phyloP scores from a whole-genome alignment of 1,140 invertebrate species.

The Geopemphigus sp. region DNA sequence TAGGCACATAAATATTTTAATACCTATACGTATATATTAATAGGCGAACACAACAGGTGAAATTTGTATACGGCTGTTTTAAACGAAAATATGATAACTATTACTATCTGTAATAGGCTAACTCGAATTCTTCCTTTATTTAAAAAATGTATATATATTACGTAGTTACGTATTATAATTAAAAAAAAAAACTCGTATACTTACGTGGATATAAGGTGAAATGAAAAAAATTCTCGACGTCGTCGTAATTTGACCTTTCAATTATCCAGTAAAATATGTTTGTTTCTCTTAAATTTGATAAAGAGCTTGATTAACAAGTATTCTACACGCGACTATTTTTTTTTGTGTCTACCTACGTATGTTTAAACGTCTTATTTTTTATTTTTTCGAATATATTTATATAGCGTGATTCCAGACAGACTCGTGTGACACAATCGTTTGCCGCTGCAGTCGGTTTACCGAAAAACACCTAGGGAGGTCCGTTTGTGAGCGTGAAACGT shows the following conservation, averaged over 20 bases:
- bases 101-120: neutral
- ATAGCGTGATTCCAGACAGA: constrained; percentile 1
- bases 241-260: constrained; percentile 17
- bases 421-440: constrained; percentile 32
- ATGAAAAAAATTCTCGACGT: neutral
- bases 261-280: neutral
- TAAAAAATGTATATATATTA: neutral
- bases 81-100: neutral
- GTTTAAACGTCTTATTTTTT: neutral
- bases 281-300: neutral
- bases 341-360: constrained; percentile 1
- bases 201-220: neutral
- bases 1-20: constrained; percentile 2
- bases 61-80: neutral
- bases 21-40: neutral
- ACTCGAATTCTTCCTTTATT: neutral
- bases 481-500: constrained; percentile 31
- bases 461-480: constrained; percentile 32
- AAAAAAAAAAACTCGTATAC: constrained; percentile 10
- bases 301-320: neutral
- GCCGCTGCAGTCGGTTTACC: constrained; percentile 10
- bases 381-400: neutral
- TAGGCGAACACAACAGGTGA: constrained; percentile 23
- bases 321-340: constrained; percentile 11
- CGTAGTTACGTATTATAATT: neutral